These are phyloP conservation scores for Apis cerana DNA, from an alignment of 1,140 invertebrate genomes.

Conservation along the genomic window DNA sequence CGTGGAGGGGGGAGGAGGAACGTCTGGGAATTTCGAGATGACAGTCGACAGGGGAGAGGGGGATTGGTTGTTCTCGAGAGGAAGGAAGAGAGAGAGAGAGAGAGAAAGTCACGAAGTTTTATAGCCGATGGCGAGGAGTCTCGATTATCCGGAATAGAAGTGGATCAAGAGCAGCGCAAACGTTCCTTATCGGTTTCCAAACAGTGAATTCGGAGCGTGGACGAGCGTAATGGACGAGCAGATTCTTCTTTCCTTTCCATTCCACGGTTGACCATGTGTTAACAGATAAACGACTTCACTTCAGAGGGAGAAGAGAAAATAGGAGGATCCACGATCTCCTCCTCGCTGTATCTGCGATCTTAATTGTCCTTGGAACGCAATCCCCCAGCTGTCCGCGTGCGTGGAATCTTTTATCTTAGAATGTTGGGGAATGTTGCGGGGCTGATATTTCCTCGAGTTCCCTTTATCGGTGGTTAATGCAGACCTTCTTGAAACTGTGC, in stretches of 20 bases:
- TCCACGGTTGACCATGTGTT: constrained; percentile 60
- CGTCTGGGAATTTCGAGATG: background rate
- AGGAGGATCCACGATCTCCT: constrained; percentile 18
- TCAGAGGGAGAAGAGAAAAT: background rate
- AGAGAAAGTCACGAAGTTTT: constrained; percentile 8
- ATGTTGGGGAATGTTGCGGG: background rate
- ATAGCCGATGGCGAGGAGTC: constrained; percentile 1
- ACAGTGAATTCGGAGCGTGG: constrained; percentile 30
- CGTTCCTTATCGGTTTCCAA: constrained; percentile 30
- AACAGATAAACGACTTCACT: constrained; percentile 61
- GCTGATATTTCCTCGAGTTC: constrained; percentile 8
- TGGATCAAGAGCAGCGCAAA: background rate
- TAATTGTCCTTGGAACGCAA: constrained; percentile 1
- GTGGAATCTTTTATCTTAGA: constrained; percentile 8
- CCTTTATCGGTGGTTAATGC: constrained; percentile 28
- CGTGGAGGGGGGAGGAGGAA: background rate
- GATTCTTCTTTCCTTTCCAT: constrained; percentile 10
- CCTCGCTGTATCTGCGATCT: constrained; percentile 21
- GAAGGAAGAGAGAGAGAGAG: too few relatives aligned
- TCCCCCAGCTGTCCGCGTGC: background rate
- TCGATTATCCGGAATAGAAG: constrained; percentile 12
- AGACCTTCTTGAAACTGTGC: background rate
- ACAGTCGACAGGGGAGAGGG: background rate
- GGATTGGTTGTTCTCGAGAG: background rate
- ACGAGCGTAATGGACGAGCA: constrained; percentile 29